Percentiles rank a stretch among this genome's conserved stretches.
Conservation (phyloP, 2,797 vertebrate genomes). For the Momotus momota region DNA sequence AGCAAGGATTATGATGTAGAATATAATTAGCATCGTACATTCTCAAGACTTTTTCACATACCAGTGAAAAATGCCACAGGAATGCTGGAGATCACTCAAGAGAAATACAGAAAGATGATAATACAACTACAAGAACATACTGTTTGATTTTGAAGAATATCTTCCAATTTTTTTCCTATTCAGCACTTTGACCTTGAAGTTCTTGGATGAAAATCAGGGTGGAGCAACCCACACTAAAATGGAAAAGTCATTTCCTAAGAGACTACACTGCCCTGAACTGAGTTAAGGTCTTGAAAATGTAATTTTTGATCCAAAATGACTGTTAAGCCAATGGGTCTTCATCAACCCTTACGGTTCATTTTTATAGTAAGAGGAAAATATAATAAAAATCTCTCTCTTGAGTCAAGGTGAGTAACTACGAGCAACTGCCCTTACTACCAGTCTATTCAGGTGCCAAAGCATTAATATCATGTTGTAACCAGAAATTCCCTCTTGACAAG, state of each 20-base stretch:
- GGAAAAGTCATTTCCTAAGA: not conserved
- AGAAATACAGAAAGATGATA: not conserved
- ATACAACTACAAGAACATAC: not conserved
- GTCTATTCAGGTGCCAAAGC: not conserved
- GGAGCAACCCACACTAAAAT: not conserved
- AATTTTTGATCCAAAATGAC: not conserved
- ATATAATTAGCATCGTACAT: not conserved
- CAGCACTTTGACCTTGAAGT: not conserved
- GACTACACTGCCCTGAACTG: not conserved
- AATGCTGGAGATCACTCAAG: not conserved
- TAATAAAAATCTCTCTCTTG: not conserved
- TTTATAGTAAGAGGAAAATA: not conserved
- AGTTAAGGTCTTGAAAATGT: not conserved
- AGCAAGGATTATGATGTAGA: not conserved
- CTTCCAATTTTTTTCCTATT: not conserved
- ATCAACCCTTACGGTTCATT: not conserved
- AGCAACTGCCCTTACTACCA: not conserved
- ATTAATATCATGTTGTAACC: not conserved
- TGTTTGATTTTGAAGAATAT: not conserved
- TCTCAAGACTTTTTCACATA: fast-evolving
- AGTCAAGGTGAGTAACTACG: not conserved
- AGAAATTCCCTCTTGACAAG: not conserved
- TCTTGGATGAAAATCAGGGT: not conserved
- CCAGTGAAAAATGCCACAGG: not conserved
- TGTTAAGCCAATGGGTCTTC: not conserved